A percentile compares a stretch with the other conserved stretches of the same genome.
Conservation (phyloP, 1,140 invertebrate species). For the Aleiodes sp. region DNA sequence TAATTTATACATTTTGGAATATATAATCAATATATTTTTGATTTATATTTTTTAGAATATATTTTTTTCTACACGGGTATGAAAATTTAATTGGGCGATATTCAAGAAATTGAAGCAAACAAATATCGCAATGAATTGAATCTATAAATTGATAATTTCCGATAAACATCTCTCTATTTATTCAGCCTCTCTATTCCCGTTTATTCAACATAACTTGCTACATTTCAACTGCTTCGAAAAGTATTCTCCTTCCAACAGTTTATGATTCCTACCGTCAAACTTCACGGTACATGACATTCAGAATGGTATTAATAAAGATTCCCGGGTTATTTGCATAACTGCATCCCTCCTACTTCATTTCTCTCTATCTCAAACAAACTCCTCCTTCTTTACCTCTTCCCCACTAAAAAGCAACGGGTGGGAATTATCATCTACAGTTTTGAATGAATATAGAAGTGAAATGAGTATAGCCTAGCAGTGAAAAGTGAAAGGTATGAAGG, state of each 20-base stretch:
- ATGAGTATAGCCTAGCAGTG: not conserved
- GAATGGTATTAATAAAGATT: constrained; percentile 50
- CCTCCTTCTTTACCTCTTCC: too few species aligned
- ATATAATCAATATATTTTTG: too few species aligned
- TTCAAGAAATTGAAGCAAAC: too few species aligned
- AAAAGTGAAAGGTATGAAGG: constrained; percentile 6
- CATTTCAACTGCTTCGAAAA: constrained; percentile 1
- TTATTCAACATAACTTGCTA: constrained; percentile 2
- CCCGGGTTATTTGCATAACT: constrained; percentile 47
- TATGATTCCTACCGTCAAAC: constrained; percentile 20
- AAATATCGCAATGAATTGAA: too few species aligned
- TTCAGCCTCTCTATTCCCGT: not conserved
- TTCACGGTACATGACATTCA: constrained; percentile 33
- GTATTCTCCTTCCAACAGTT: constrained; percentile 18
- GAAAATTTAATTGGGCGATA: too few species aligned
- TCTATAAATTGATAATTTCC: too few species aligned
- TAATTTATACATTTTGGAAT: too few species aligned
- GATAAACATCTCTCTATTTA: too few species aligned
- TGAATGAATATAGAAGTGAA: not conserved
- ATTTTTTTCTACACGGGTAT: too few species aligned
- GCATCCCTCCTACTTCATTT: constrained; percentile 28
- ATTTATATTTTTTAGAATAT: too few species aligned
- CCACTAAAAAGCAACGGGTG: constrained; percentile 2
- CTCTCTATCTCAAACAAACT: constrained; percentile 37
- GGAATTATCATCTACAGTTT: constrained; percentile 14